Percentiles rank a stretch among this genome's conserved stretches.
Evolutionary conservation across 2,113 vertebrate genomes (phyloP).

Genomic region (Vanacampus margaritifer): DNA sequence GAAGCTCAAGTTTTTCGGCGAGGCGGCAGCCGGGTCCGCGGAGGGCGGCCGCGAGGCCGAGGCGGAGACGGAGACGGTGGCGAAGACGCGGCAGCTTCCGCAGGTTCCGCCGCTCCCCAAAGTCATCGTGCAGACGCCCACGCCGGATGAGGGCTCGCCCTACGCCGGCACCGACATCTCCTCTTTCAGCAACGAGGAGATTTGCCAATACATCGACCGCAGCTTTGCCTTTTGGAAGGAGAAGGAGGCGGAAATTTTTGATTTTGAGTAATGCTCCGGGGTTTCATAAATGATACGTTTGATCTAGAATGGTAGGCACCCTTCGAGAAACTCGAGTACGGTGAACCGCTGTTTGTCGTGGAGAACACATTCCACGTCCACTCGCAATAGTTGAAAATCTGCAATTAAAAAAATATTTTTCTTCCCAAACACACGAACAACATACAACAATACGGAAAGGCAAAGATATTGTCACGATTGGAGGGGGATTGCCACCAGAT

Average conservation of each 20-base stretch:
- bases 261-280: slow-evolving; percentile 68
- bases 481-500: not conserved
- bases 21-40: slow-evolving; percentile 24
- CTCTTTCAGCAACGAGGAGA: slow-evolving; percentile 81
- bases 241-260: slow-evolving; percentile 93
- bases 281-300: not conserved
- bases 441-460: too few species aligned
- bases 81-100: slow-evolving; percentile 48
- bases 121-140: slow-evolving; percentile 54
- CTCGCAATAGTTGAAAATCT: too few species aligned
- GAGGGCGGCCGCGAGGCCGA: slow-evolving; percentile 24
- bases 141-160: slow-evolving; percentile 47
- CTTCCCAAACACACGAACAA: too few species aligned
- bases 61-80: slow-evolving; percentile 37
- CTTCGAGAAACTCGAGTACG: not conserved
- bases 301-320: not conserved
- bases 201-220: slow-evolving; percentile 89
- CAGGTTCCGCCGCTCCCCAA: slow-evolving; percentile 56
- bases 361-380: not conserved
- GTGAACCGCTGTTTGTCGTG: not conserved
- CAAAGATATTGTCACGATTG: too few species aligned
- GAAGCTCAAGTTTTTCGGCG: slow-evolving; percentile 83
- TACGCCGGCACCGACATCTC: slow-evolving; percentile 53
- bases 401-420: too few species aligned
- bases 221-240: slow-evolving; percentile 99